Conservation (phyloP, 2,113 vertebrate genomes). For the Albula glossodonta region DNA sequence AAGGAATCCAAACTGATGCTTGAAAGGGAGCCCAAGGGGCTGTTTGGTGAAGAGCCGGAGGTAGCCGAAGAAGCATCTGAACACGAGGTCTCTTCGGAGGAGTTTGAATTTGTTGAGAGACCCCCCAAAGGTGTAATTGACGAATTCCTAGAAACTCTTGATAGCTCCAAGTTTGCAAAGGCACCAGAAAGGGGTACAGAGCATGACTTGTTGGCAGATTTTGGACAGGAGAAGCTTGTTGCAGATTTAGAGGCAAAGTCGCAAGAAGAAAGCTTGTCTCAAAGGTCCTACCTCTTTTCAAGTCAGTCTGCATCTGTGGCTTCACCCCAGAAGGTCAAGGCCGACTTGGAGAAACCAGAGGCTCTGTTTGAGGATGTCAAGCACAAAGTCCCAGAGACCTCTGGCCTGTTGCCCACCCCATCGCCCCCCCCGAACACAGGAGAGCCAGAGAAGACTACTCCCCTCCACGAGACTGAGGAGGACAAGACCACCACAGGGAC, state of each 20-base stretch:
- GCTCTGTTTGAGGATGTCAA: not conserved
- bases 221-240: constrained; percentile 37
- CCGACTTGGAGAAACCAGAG: constrained; percentile 58
- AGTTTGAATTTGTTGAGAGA: constrained; percentile 76
- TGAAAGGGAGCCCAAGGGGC: not conserved
- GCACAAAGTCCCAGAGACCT: constrained; percentile 38
- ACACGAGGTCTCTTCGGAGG: constrained; percentile 72
- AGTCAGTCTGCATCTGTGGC: constrained; percentile 46
- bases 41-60: constrained; percentile 55
- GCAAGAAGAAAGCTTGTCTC: constrained; percentile 19
- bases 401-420: constrained; percentile 36
- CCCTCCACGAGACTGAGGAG: constrained; percentile 40
- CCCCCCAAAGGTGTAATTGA: constrained; percentile 68
- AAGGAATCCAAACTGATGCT: constrained; percentile 25
- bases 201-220: constrained; percentile 50
- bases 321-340: constrained; percentile 63
- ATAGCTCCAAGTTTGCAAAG: constrained; percentile 65
- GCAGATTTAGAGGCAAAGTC: constrained; percentile 42
- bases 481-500: constrained; percentile 16
- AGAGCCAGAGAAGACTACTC: constrained; percentile 45
- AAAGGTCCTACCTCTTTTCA: constrained; percentile 54
- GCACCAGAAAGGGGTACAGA: constrained; percentile 58
- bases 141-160: constrained; percentile 72
- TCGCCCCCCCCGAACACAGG: constrained; percentile 37
- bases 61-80: constrained; percentile 52